Evolutionary conservation across 2,113 vertebrate genomes (phyloP), one percentile per base, ranked within the genome.

Genomic region (Terrapene triunguis): DNA sequence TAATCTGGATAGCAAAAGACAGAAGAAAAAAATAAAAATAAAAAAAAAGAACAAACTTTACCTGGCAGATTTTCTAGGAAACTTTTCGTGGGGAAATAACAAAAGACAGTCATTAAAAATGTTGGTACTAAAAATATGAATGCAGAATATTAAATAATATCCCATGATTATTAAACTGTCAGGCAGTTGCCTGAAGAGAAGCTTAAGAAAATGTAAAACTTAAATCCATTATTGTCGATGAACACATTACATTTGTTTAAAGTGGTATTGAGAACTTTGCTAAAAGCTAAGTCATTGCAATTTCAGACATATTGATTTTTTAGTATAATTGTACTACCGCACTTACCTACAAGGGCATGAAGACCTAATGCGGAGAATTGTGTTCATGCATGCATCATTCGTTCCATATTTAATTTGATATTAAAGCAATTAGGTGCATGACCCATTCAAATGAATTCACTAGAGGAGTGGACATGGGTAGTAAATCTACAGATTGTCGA

Each of bases 121-220:
- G 12, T 10, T 87, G 16, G 35, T 92, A 44, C 85, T 94, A 97
- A 96, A 96, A 97, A 94, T 94, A 97, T 88, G 93, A 93, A 91
- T 91, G 53, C 14, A 91, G 79, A 93, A 57, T 53, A 88, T 54
- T 24, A 95, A 96, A 92, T 91, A 93, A 89, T 92, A 94, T 87
- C 35, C 14, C 19, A 85, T 90, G 25, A 86, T 92, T 95, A 96
- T 95, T 93, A 69, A 96, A 91, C 50, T 92, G 48, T 95, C 82
- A 96, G 79, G 42, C 6, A 93, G 44, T 82, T 95, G 55, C 86
- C 91, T 97, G 16, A 55, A 95, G 90, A 96, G 62, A 93, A 94
- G 86, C 80, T 95, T 90, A 95, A 93, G 76, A 94, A 96, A 96
- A 55, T 29, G 10, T 29, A 94, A 53, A 96, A 93, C 38, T 54